Base-by-base conservation (phyloP, 2,113 vertebrate genomes). In the Tyrannus savana region DNA sequence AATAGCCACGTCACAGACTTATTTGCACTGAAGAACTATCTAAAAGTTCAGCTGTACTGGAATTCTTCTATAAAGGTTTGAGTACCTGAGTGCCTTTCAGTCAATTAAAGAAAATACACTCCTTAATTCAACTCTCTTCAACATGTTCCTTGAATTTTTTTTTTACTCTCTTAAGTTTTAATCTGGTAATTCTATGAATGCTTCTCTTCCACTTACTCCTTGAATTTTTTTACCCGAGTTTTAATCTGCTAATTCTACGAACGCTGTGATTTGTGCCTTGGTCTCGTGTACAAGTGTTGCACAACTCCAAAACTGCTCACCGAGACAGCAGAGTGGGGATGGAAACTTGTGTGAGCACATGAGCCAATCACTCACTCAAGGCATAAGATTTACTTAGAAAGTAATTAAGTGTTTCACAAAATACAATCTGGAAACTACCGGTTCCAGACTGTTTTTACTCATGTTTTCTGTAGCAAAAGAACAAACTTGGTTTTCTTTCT, bases 401-500 rank as follows among this genome's bases (percentile, higher is more conserved):
- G 33, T 6, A 60, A 90, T n/a, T 83, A 64, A 18, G 19, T 35
- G 19, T 25, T 85, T 79, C 50, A 53, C 35, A 90, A 80, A 86
- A 84, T 10, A 28, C 39, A 59, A 7, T 24, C 67, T 86, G 88
- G 84, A 74, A 64, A 66, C 39, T 60, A 58, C n/a, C 25, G 47
- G 39, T 23, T 91, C 28, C 33, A 55, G 35, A 62, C 11, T 15
- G 23, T 14, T 71, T 41, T 8, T 55, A 83, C 14, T 83, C 75
- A 28, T 0, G 0, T 39, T 73, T 62, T 58, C 42, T 47, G 62
- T 1, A 75, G 35, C 33, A 66, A 35, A 33, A 67, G 52, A 19
- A 12, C 39, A 1, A 21, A 33, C 14, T 12, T 31, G 14, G 23
- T 50, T 62, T 44, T 27, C 21, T 52, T 74, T 67, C 53, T 44